These are phyloP conservation scores for Orestias chungarensis DNA, from an alignment of 2,797 vertebrate genomes.

Conservation along the genomic window DNA sequence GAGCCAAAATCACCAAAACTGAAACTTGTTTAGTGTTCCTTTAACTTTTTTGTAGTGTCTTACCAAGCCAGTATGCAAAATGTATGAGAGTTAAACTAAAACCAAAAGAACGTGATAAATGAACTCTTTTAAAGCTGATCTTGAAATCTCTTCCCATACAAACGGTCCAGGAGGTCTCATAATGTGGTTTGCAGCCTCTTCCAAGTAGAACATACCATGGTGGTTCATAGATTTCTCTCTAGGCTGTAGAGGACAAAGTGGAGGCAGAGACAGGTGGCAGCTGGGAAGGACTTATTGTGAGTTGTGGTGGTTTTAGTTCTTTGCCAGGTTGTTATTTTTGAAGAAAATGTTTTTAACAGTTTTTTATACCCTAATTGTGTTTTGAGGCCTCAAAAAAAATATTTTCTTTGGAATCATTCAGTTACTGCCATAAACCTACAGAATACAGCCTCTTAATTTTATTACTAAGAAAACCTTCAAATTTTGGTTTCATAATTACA, in stretches of 20 bases:
- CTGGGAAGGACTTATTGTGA: constrained; percentile 3
- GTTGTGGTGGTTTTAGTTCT: background rate
- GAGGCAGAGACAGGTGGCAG: constrained; percentile 59
- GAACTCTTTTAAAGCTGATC: constrained; percentile 28
- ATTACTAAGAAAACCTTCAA: background rate
- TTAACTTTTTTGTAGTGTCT: no score
- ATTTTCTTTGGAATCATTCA: background rate
- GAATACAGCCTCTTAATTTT: background rate
- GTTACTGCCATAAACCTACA: background rate
- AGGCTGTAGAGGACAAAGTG: constrained; percentile 22
- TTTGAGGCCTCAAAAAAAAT: background rate
- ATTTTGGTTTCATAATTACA: background rate
- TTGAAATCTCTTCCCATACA: constrained; percentile 16
- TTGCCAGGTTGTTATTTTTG: background rate
- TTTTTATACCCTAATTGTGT: background rate
- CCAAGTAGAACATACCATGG: constrained; percentile 63
- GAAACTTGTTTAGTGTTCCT: no score
- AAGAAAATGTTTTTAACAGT: background rate
- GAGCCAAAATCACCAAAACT: no score
- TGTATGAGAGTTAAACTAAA: background rate
- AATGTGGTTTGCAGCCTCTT: constrained; percentile 60
- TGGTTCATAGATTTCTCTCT: constrained; percentile 73
- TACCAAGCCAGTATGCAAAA: no score
- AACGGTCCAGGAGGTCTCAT: constrained; percentile 54
- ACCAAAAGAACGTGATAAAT: constrained; percentile 32